Percentiles rank a stretch among this genome's conserved stretches.
phyloP scores from a whole-genome alignment of 2,888 invertebrate genomes.

The Drosophila trichaetosa region DNA sequence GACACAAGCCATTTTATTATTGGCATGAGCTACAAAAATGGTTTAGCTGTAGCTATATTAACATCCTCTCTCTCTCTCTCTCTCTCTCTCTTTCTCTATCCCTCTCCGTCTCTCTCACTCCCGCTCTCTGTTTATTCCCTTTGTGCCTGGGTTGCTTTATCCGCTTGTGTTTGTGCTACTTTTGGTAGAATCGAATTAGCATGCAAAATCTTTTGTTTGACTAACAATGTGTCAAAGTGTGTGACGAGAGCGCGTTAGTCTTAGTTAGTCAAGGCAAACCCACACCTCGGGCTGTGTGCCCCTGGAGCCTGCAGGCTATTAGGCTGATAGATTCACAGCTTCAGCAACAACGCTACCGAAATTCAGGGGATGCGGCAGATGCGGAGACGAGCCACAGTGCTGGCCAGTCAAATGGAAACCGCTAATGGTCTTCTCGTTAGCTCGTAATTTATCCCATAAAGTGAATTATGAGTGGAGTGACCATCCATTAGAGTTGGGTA shows the following conservation, averaged over 20 bases:
- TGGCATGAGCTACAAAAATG: constrained; percentile 49
- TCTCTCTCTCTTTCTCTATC: background rate
- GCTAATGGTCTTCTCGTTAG: constrained; percentile 28
- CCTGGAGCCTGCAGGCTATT: constrained; percentile 46
- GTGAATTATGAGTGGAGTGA: constrained; percentile 25
- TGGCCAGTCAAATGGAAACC: constrained; percentile 50
- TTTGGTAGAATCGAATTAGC: constrained; percentile 75
- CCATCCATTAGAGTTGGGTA: constrained; percentile 15
- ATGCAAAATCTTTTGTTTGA: constrained; percentile 80
- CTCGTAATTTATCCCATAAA: constrained; percentile 6
- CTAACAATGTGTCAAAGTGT: constrained; percentile 81
- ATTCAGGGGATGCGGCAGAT: background rate
- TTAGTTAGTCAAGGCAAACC: constrained; percentile 51
- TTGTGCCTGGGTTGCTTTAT: constrained; percentile 13
- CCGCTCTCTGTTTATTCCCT: background rate
- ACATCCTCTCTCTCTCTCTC: background rate
- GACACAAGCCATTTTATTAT: constrained; percentile 76
- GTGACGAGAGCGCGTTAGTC: constrained; percentile 68
- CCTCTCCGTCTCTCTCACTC: background rate
- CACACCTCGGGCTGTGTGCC: background rate
- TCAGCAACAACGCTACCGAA: constrained; percentile 8
- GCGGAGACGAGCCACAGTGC: constrained; percentile 31
- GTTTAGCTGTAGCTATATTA: constrained; percentile 23
- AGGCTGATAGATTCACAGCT: constrained; percentile 48
- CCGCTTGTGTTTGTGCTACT: constrained; percentile 48